These are phyloP conservation scores for Pollenia griseotomentosa DNA, from an alignment of 2,888 invertebrate genomes.

Conservation along the genomic window DNA sequence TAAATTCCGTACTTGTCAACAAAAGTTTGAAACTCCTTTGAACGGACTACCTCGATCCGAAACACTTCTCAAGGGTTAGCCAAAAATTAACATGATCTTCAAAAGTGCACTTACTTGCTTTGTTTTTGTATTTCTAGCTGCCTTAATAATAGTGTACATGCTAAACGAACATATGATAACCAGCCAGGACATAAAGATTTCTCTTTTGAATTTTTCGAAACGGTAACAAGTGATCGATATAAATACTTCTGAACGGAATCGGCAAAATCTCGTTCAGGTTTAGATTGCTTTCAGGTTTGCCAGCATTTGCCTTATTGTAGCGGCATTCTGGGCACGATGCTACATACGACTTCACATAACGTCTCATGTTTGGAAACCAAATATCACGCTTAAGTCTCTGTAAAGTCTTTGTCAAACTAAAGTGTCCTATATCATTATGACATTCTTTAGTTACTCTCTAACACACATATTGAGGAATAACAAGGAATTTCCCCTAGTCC, in stretches of 20 bases:
- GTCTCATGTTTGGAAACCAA: conserved; percentile 74
- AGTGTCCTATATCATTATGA: conserved; percentile 76
- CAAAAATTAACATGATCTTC: not conserved
- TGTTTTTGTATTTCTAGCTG: conserved; percentile 4
- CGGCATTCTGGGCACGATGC: conserved; percentile 65
- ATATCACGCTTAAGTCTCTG: conserved; percentile 65
- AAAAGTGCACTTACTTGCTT: not conserved
- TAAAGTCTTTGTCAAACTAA: conserved; percentile 73
- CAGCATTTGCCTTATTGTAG: conserved; percentile 68
- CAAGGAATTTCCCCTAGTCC: conserved; percentile 46
- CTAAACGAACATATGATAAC: not conserved
- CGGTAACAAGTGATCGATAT: conserved; percentile 53
- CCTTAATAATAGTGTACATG: not conserved
- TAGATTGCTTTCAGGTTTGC: conserved; percentile 60
- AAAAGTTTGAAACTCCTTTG: not conserved
- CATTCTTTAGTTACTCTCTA: conserved; percentile 75
- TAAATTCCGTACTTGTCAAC: not conserved
- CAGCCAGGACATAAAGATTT: too few species aligned
- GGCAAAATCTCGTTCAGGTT: conserved; percentile 55
- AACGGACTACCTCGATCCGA: not conserved
- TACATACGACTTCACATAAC: conserved; percentile 74
- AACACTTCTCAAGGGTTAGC: not conserved
- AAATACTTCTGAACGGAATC: conserved; percentile 53
- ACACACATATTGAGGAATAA: conserved; percentile 69
- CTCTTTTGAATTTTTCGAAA: not conserved